phyloP scores from a whole-genome alignment of 1,140 invertebrate species.

The Bombus haemorrhoidalis region DNA sequence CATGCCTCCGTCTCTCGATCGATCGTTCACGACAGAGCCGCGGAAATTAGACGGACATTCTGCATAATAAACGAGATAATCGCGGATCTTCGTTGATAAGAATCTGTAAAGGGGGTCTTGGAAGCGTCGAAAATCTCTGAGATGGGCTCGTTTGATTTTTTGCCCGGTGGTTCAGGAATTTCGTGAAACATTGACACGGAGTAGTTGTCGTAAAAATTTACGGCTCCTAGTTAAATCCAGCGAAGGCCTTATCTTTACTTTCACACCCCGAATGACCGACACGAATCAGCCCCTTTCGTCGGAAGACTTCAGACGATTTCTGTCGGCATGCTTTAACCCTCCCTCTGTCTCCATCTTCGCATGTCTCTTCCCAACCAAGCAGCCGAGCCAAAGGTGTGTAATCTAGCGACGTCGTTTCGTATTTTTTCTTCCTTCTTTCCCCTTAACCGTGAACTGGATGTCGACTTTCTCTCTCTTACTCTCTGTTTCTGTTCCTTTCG shows the following conservation, averaged over 20 bases:
- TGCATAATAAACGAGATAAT: slow-evolving; percentile 58
- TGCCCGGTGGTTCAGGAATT: slow-evolving; percentile 40
- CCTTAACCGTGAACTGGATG: neutral
- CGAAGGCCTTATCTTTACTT: slow-evolving; percentile 63
- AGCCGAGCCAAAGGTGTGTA: slow-evolving; percentile 23
- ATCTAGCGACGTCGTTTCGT: slow-evolving; percentile 32
- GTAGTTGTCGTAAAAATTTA: slow-evolving; percentile 69
- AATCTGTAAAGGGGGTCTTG: neutral
- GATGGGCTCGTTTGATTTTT: slow-evolving; percentile 42
- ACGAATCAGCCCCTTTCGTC: slow-evolving; percentile 53
- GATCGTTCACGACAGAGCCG: too few relatives aligned
- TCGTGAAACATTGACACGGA: slow-evolving; percentile 61
- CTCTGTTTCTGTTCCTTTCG: slow-evolving; percentile 7
- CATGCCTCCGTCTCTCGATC: too few relatives aligned
- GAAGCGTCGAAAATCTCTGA: slow-evolving; percentile 18
- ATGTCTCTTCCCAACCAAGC: neutral
- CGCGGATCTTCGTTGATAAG: slow-evolving; percentile 9
- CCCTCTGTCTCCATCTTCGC: neutral
- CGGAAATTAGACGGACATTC: slow-evolving; percentile 3
- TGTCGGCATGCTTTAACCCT: neutral
- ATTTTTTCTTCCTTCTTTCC: neutral
- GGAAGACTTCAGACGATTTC: slow-evolving; percentile 46
- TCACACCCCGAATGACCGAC: slow-evolving; percentile 69
- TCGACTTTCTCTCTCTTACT: neutral
- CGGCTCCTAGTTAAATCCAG: slow-evolving; percentile 34